These are phyloP conservation scores for Endomychus coccineus DNA, from an alignment of 2,888 invertebrate species.

Conservation along the genomic window DNA sequence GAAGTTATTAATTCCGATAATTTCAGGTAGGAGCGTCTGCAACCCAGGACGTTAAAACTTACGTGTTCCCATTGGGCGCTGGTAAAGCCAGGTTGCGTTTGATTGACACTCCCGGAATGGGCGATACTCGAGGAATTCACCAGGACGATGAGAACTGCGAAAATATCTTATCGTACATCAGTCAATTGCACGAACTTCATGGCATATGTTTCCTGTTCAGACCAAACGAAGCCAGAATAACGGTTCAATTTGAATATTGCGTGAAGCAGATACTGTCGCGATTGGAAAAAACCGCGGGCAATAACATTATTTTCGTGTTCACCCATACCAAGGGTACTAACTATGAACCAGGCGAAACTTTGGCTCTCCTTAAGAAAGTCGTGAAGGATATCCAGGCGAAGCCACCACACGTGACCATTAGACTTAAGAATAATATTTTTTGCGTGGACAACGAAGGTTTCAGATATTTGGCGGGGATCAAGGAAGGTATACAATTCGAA, in stretches of 20 bases:
- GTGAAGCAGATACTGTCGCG: conserved; percentile 35
- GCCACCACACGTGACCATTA: conserved; percentile 29
- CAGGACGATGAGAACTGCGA: conserved; percentile 32
- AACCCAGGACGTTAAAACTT: conserved; percentile 23
- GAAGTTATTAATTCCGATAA: background rate
- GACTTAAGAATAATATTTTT: conserved; percentile 32
- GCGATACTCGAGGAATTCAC: conserved; percentile 28
- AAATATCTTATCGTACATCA: conserved; percentile 32
- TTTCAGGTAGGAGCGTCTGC: conserved; percentile 21
- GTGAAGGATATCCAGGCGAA: conserved; percentile 24
- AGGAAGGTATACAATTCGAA: conserved; percentile 23
- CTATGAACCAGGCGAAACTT: conserved; percentile 34
- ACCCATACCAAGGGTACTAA: conserved; percentile 32
- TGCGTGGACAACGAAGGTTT: conserved; percentile 39
- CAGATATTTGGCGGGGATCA: conserved; percentile 32
- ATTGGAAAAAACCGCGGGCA: conserved; percentile 34
- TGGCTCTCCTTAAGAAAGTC: conserved; percentile 25
- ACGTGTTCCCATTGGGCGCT: conserved; percentile 22
- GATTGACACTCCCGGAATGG: conserved; percentile 38
- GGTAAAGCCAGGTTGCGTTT: conserved; percentile 27
- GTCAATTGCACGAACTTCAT: conserved; percentile 31
- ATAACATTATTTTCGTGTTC: conserved; percentile 38
- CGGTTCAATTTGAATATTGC: conserved; percentile 35
- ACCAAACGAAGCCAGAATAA: conserved; percentile 32
- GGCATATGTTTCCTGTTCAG: conserved; percentile 35